Percentiles rank a stretch among this genome's conserved stretches.
Conservation (phyloP, 2,797 vertebrate species). For the Spinibarbus caldwelli region DNA sequence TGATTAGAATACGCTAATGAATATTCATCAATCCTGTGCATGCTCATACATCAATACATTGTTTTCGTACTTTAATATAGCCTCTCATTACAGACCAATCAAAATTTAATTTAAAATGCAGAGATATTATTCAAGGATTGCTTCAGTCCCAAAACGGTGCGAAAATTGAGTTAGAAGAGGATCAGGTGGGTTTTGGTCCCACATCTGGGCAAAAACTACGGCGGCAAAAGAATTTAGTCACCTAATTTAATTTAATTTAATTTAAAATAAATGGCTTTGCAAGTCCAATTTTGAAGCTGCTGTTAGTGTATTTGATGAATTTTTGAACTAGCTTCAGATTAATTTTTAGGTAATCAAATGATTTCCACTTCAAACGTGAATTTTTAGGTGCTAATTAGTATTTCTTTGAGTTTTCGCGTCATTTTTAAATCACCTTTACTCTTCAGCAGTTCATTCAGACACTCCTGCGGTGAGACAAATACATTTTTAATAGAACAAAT, state of each 20-base stretch:
- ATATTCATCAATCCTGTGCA: slow-evolving; percentile 51
- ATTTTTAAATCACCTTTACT: not conserved
- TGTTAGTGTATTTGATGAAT: not conserved
- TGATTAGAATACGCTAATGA: slow-evolving; percentile 44
- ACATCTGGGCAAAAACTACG: not conserved
- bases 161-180: not conserved
- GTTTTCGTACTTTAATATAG: slow-evolving; percentile 43
- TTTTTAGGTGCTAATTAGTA: not conserved
- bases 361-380: not conserved
- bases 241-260: not conserved
- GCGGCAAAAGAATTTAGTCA: not conserved
- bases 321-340: not conserved
- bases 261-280: not conserved
- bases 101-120: slow-evolving; percentile 31
- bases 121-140: slow-evolving; percentile 24
- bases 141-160: not conserved
- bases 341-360: not conserved
- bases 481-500: not conserved
- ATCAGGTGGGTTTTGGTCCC: slow-evolving; percentile 23
- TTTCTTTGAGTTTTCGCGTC: not conserved
- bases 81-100: slow-evolving; percentile 42
- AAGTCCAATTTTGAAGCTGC: not conserved
- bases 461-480: not conserved
- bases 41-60: slow-evolving; percentile 29
- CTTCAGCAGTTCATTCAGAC: not conserved